Conservation (phyloP, 2,113 vertebrate genomes). For the Oryzias woworae region DNA sequence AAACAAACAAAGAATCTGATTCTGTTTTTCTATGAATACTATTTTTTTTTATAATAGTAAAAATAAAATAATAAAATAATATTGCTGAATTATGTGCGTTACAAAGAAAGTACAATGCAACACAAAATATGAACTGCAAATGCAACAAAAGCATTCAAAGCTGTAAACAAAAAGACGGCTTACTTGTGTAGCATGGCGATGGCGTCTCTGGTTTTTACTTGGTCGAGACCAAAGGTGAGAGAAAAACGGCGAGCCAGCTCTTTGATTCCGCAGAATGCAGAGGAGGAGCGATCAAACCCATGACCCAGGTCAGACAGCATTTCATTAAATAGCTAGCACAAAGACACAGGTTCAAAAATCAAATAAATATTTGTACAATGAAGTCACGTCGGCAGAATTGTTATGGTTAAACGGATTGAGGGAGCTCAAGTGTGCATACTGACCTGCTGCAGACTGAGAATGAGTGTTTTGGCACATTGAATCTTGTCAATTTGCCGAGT, state of each 20-base stretch:
- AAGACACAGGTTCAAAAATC: background rate
- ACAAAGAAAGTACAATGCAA: too few relatives aligned
- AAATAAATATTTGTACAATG: background rate
- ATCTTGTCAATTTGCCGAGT: conserved; percentile 98
- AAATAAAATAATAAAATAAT: too few relatives aligned
- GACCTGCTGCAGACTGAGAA: conserved; percentile 99
- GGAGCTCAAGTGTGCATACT: conserved; percentile 39
- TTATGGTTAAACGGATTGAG: background rate
- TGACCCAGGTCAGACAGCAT: conserved; percentile 96
- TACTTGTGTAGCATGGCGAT: conserved; percentile 99
- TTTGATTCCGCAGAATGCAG: conserved; percentile 95
- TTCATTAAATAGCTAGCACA: conserved; percentile 92
- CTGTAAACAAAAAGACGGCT: conserved; percentile 43
- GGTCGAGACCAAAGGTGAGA: conserved; percentile 97
- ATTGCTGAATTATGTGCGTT: too few relatives aligned
- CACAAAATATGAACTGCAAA: too few relatives aligned
- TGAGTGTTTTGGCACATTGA: conserved; percentile 98
- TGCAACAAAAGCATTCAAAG: background rate
- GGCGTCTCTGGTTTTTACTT: conserved; percentile 97
- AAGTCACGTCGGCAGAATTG: background rate
- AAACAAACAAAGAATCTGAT: too few relatives aligned
- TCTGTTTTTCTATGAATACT: too few relatives aligned
- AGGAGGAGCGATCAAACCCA: conserved; percentile 93
- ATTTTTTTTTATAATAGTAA: too few relatives aligned
- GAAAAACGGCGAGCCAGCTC: conserved; percentile 97